phyloP scores from a whole-genome alignment of 2,113 vertebrate species.

The Phaethornis superciliosus region DNA sequence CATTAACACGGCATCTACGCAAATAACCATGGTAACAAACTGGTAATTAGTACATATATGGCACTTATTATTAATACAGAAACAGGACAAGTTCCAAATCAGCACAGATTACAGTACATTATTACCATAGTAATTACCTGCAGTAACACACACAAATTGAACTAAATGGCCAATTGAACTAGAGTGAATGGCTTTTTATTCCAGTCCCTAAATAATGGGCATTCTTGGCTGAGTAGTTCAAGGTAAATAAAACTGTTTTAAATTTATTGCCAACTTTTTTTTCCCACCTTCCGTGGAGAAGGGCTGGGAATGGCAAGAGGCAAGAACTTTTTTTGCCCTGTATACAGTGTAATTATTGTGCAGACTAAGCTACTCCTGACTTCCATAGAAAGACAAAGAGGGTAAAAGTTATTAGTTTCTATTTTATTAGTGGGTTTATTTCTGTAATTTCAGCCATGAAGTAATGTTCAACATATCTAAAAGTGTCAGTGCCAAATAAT shows the following conservation, averaged over 20 bases:
- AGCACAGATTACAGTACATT: slow-evolving; percentile 54
- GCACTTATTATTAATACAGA: slow-evolving; percentile 54
- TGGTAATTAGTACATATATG: slow-evolving; percentile 73
- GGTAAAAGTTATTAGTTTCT: not conserved
- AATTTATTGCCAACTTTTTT: slow-evolving; percentile 43
- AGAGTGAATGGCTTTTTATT: slow-evolving; percentile 81
- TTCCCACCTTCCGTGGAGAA: not conserved
- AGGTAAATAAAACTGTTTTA: slow-evolving; percentile 74
- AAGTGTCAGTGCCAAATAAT: not conserved
- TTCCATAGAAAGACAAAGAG: slow-evolving; percentile 14
- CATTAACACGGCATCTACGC: slow-evolving; percentile 68
- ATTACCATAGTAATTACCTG: slow-evolving; percentile 80
- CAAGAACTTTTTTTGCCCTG: not conserved
- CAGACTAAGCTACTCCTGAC: not conserved
- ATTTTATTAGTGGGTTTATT: not conserved
- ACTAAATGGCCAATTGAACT: slow-evolving; percentile 79
- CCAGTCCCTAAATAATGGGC: slow-evolving; percentile 77
- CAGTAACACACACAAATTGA: slow-evolving; percentile 77
- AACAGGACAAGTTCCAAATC: slow-evolving; percentile 69
- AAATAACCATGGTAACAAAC: slow-evolving; percentile 75
- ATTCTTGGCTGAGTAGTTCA: slow-evolving; percentile 71
- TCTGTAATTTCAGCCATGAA: slow-evolving; percentile 26
- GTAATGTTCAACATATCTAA: not conserved
- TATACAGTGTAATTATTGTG: not conserved
- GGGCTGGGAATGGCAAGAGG: not conserved